These are phyloP conservation scores for Perizoma flavofasciatum DNA, from an alignment of 2,888 invertebrate genomes.

Conservation along the genomic window DNA sequence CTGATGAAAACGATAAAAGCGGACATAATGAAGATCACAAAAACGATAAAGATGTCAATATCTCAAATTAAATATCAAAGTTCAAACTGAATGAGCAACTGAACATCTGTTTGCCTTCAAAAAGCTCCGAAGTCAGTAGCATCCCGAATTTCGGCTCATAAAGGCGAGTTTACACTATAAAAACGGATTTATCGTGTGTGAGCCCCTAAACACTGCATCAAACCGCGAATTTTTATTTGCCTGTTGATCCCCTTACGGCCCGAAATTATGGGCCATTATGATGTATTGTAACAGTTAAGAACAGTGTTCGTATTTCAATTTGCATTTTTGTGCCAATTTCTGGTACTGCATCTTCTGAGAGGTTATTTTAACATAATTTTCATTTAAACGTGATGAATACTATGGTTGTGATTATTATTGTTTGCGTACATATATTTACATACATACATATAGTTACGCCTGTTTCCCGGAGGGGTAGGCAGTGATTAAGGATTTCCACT, in stretches of 20 bases:
- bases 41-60: too few relatives aligned
- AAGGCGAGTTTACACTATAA: conserved; percentile 35
- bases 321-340: conserved; percentile 35
- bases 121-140: conserved; percentile 1
- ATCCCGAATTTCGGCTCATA: conserved; percentile 20
- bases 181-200: conserved; percentile 35
- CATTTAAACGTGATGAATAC: too few relatives aligned
- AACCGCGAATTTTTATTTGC: conserved; percentile 63
- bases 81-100: conserved; percentile 1
- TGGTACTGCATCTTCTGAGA: conserved; percentile 1
- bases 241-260: conserved; percentile 70
- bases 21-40: too few relatives aligned
- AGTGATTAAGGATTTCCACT: too few relatives aligned
- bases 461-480: too few relatives aligned
- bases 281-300: conserved; percentile 35
- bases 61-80: too few relatives aligned
- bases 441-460: too few relatives aligned
- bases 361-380: conserved; percentile 5
- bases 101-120: conserved; percentile 17
- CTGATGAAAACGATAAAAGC: too few relatives aligned
- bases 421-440: too few relatives aligned
- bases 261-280: conserved; percentile 39
- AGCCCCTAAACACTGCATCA: conserved; percentile 41
- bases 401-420: too few relatives aligned
- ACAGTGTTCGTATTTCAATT: conserved; percentile 32